phyloP scores from a whole-genome alignment of 2,888 invertebrate genomes.

The Trissolcus brochymenae region DNA sequence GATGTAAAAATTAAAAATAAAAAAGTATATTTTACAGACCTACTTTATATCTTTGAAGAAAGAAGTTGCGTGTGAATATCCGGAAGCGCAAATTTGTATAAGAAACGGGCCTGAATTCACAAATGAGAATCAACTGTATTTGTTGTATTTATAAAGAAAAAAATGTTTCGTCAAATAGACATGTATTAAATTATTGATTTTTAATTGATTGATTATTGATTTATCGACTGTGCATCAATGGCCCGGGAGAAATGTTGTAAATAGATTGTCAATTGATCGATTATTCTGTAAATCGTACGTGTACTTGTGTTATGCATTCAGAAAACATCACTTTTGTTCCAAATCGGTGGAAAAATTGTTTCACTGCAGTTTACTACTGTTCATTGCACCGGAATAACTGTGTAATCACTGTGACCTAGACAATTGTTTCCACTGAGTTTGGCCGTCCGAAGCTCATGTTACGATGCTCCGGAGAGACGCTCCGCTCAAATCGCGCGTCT shows the following conservation, averaged over 20 bases:
- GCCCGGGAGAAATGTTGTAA: conserved; percentile 21
- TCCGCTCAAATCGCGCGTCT: conserved; percentile 44
- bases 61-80: no score
- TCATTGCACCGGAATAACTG: not conserved
- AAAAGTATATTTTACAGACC: not conserved
- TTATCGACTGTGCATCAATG: no score
- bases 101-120: no score
- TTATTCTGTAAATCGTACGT: conserved; percentile 26
- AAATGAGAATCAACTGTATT: no score
- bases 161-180: no score
- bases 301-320: conserved; percentile 11
- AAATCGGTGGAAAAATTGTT: conserved; percentile 25
- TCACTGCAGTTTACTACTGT: not conserved
- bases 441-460: conserved; percentile 32
- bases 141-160: no score
- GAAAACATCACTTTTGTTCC: conserved; percentile 23
- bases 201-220: no score
- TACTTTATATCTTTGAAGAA: no score
- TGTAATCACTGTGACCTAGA: not conserved
- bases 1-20: not conserved
- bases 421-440: conserved; percentile 29
- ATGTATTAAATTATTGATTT: no score
- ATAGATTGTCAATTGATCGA: conserved; percentile 19
- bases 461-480: conserved; percentile 32
- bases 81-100: no score